Evolutionary conservation across 2,888 invertebrate genomes (phyloP), one percentile per base, ranked within the genome.

Genomic region (Lumbricus terrestris): DNA sequence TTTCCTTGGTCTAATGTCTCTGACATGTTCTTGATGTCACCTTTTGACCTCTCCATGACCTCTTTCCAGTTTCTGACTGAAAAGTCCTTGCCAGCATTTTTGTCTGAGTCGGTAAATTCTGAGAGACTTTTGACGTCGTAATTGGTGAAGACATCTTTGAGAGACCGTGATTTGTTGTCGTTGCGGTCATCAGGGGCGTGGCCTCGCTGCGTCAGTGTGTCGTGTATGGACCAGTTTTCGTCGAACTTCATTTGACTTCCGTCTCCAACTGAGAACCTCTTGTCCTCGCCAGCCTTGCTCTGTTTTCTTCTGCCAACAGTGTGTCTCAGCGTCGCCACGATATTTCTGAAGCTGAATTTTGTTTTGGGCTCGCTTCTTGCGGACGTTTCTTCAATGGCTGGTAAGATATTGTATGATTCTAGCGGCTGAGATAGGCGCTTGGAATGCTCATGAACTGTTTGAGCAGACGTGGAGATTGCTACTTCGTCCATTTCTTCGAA

Each of bases 51-150:
- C 35, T 85, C 85, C 34, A 85, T 37, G 8, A 85, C 34, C 35
- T 85, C 85, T 85, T 85, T 33, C 85, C 85, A 85, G 85, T 85
- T 85, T 34, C 85, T 16, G 34, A 85, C 85, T 34, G 85, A 85
- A 37, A 35, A 37, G 37, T 85, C 85, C 37, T 85, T 85, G 34
- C 85, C 85, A 8, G 34, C 16, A 8, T 85, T 69, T n/a, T 69
- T 8, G n/a, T 69, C 69, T 8, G 37, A 16, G 16, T 85, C 34
- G 85, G 23, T 37, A 34, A 6, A 35, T 35, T 85, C 85, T 23
- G 85, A 34, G 34, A 85, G 29, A 85, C 85, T 85, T 85, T 35
- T 34, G 8, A 85, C 15, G 23, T 85, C 85, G 34, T 6, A 35
- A 35, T 85, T 35, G 37, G 8, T 18, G 16, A 85, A 85, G 20